Evolutionary conservation across 2,888 invertebrate genomes (phyloP).

Genomic region (Yponomeuta evonymella): DNA sequence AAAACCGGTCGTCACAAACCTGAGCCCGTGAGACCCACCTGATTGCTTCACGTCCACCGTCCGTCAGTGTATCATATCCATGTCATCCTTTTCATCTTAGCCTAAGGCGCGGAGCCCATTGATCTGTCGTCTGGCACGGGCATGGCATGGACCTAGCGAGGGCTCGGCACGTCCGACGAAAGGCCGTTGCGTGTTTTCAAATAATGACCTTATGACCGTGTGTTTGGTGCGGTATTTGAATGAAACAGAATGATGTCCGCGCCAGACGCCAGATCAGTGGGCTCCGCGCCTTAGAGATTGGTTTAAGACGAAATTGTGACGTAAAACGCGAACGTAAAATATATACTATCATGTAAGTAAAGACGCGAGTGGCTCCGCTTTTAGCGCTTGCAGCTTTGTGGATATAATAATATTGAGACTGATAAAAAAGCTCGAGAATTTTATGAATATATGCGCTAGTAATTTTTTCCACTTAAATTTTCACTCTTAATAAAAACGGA

Average conservation of each 20-base stretch:
- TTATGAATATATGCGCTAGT: too few relatives aligned
- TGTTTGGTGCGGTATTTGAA: too few relatives aligned
- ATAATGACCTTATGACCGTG: too few relatives aligned
- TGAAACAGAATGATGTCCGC: too few relatives aligned
- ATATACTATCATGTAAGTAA: not conserved
- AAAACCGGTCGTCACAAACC: conserved; percentile 24
- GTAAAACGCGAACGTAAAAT: conserved; percentile 9
- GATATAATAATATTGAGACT: not conserved
- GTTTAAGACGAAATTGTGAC: conserved; percentile 24
- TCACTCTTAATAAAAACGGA: too few relatives aligned
- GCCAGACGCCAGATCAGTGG: too few relatives aligned
- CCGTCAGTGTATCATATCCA: conserved; percentile 26
- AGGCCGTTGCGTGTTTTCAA: too few relatives aligned
- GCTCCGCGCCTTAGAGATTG: conserved; percentile 28
- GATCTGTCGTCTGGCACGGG: too few relatives aligned
- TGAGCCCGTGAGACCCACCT: conserved; percentile 34
- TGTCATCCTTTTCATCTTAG: conserved; percentile 50
- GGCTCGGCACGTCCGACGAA: too few relatives aligned
- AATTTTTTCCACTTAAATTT: too few relatives aligned
- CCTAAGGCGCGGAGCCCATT: not conserved
- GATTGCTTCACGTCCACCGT: conserved; percentile 53
- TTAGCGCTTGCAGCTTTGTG: not conserved
- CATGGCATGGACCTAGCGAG: too few relatives aligned
- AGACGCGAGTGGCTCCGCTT: not conserved
- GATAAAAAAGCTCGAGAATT: too few relatives aligned